phyloP scores from a whole-genome alignment of 2,113 vertebrate genomes.

The Dasyprocta punctata region DNA sequence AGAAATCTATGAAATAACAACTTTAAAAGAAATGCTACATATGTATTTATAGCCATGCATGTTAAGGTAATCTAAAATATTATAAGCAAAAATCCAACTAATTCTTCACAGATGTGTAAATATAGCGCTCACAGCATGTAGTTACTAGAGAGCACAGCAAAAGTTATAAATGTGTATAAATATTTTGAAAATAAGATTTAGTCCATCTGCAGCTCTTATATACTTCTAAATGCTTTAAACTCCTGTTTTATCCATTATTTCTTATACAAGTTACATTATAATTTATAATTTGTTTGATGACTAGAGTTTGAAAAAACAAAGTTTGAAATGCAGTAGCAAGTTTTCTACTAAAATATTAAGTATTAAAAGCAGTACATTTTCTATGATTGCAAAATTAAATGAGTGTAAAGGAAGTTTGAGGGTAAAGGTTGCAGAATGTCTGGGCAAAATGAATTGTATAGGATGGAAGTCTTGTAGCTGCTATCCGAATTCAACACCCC shows the following conservation, averaged over 20 bases:
- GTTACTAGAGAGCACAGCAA: slow-evolving; percentile 50
- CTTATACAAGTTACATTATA: background rate
- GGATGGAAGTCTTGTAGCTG: background rate
- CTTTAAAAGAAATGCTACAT: slow-evolving; percentile 62
- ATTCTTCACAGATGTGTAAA: slow-evolving; percentile 62
- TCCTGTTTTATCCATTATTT: slow-evolving; percentile 49
- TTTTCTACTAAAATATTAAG: background rate
- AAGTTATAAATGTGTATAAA: slow-evolving; percentile 61
- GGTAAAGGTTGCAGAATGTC: background rate
- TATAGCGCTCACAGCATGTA: slow-evolving; percentile 49
- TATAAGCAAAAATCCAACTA: slow-evolving; percentile 65
- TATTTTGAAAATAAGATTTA: slow-evolving; percentile 71
- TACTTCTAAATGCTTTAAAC: slow-evolving; percentile 32
- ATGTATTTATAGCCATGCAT: slow-evolving; percentile 60
- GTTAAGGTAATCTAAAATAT: slow-evolving; percentile 74
- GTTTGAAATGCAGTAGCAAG: background rate
- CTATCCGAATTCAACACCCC: background rate
- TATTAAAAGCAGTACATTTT: background rate
- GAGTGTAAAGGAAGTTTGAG: background rate
- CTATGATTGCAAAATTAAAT: background rate
- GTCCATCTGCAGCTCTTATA: slow-evolving; percentile 58
- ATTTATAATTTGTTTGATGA: slow-evolving; percentile 46
- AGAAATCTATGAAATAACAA: slow-evolving; percentile 40
- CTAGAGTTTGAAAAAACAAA: background rate
- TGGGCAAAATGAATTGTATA: background rate